Evolutionary conservation across 2,113 vertebrate species (phyloP), one percentile per base, ranked within the genome.

Genomic region (Elaphurus davidianus): DNA sequence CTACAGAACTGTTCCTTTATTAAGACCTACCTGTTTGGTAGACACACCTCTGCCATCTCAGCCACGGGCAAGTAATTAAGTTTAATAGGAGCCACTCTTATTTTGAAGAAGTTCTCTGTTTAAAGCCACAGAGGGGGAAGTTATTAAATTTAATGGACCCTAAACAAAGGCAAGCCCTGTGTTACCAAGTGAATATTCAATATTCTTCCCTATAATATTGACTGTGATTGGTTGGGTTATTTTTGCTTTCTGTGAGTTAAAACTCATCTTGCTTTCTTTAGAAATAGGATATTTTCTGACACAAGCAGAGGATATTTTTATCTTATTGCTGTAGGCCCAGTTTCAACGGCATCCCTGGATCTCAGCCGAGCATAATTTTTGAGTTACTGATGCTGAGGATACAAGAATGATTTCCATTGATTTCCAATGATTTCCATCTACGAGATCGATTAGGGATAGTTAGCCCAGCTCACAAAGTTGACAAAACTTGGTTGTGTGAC

Each of bases 61-160:
- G 94, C 97, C 96, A 90, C 3, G 9, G 97, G 96, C 96, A 87
- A 97, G 96, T 92, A 79, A 95, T 98, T 97, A 98, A 93, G 74
- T 97, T 98, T 93, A 88, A 95, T 74, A 95, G 95, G 57, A 98
- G 50, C 90, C 23, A 54, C 96, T 98, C 92, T 98, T 97, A 97
- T 98, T 98, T 98, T 96, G 98, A 96, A 98, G 97, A 94, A 84
- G 87, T 93, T 93, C 93, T 97, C 95, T 90, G 78, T 97, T 97
- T 96, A 96, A 97, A 98, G 96, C 96, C 97, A 97, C 91, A 95
- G 91, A 98, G 94, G 89, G 96, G 96, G 98, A 98, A 98, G 97
- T 96, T 96, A 79, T 98, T 98, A 98, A 97, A 96, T 96, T 98
- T 98, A 98, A 98, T 98, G 92, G 95, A 86, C 96, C 97, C 96